These are phyloP conservation scores for Scaptomyza caliginosa DNA, from an alignment of 2,888 invertebrate species.

Conservation along the genomic window DNA sequence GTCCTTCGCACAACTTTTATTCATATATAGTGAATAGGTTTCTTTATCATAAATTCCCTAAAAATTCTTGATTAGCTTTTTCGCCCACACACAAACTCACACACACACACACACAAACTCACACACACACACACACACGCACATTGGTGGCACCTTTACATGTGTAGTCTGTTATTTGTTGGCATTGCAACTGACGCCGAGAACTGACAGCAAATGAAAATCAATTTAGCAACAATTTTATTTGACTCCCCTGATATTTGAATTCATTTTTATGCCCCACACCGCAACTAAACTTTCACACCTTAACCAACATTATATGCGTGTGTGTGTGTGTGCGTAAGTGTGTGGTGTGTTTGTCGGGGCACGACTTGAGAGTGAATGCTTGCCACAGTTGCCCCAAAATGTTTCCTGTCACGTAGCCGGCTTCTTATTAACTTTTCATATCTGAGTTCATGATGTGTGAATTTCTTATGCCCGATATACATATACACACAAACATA, in stretches of 20 bases:
- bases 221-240: constrained; percentile 42
- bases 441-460: constrained; percentile 64
- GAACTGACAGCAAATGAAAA: constrained; percentile 22
- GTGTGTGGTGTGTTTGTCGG: neutral
- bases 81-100: too few relatives aligned
- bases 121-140: constrained; percentile 17
- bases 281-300: constrained; percentile 35
- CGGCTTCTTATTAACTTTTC: constrained; percentile 69
- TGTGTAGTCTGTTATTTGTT: constrained; percentile 12
- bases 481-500: constrained; percentile 39
- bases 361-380: constrained; percentile 33
- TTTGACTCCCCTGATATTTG: constrained; percentile 21
- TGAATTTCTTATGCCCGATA: constrained; percentile 54
- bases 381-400: constrained; percentile 48
- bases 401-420: constrained; percentile 58
- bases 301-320: constrained; percentile 24
- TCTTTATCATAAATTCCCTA: neutral
- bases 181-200: constrained; percentile 18
- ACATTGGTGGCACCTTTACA: constrained; percentile 17
- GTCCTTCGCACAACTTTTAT: neutral
- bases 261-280: constrained; percentile 10
- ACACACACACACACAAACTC: constrained; percentile 15
- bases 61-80: constrained; percentile 23
- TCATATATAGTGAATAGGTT: too few relatives aligned
- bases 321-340: neutral